Base-by-base conservation (phyloP, 2,888 invertebrate genomes). In the Dicycla oo region DNA sequence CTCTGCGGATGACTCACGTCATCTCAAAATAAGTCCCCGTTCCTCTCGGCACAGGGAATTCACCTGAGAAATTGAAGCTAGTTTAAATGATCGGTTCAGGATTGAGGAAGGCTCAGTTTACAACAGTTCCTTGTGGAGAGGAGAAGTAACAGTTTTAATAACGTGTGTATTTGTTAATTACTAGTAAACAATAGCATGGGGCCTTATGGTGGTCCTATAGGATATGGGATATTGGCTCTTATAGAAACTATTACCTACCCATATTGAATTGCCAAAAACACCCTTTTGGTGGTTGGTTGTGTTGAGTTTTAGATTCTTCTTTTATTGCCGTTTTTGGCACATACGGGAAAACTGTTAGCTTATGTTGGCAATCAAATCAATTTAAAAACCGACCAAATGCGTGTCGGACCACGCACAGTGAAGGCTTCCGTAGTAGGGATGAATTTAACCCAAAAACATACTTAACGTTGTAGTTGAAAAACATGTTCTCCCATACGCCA, bases 41-140 rank as follows among this genome's bases (percentile, higher is more conserved):
- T 47, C 1, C 54, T 65, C 3, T 64, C 13, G 15, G 23, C 10
- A 10, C 58, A 68, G 83, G 83, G 83, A 85, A 34, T 67, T 67
- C 10, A 85, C 83, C 83, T 70, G 13, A n/a, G 20, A 23, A 30
- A 20, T 1, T 30, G 34, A 65, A 58, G 10, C 7, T 34, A 34
- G 71, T 84, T 83, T 84, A 85, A 63, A 85, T 66, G 6, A 57
- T 49, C 13, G 18, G 0, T 18, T 26, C 49, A 0, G 72, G 53
- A 51, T 53, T 51, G 40, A 15, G 30, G 43, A 49, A 38, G 23
- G 13, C 38, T 83, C 81, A 85, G 65, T 80, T 47, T 26, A 18
- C 23, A 3, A 40, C 20, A 49, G 47, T 73, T 83, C 18, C 23
- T 64, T 68, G 34, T 47, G 40, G 26, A 57, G 63, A 63, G 40